These are phyloP conservation scores for Tiliacea citrago DNA, from an alignment of 2,888 invertebrate species.

Conservation along the genomic window DNA sequence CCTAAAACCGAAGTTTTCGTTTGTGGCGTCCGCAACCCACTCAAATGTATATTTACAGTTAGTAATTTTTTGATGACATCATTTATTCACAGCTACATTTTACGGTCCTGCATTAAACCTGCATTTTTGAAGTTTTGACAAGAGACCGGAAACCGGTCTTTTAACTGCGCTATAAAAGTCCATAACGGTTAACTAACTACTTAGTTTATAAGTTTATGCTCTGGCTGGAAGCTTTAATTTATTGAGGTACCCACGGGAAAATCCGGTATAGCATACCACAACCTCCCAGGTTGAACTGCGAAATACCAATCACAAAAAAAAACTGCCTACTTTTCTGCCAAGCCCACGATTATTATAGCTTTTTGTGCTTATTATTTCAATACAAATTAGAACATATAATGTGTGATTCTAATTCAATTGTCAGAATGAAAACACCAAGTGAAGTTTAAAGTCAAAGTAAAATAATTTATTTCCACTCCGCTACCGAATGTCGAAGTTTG, in stretches of 20 bases:
- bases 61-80: background rate
- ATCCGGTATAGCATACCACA: no score
- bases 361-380: background rate
- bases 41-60: background rate
- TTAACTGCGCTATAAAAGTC: background rate
- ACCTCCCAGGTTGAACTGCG: no score
- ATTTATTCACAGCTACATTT: background rate
- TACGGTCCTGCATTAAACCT: background rate
- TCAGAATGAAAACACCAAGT: background rate
- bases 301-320: no score
- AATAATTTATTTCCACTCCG: no score
- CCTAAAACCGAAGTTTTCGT: no score
- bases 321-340: background rate
- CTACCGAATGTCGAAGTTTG: no score
- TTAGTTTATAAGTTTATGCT: no score
- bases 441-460: background rate
- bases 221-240: no score
- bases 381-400: background rate
- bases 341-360: background rate
- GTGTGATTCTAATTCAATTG: background rate
- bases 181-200: background rate
- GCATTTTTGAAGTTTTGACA: background rate
- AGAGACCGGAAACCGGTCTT: background rate
- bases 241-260: no score
- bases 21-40: background rate